Base-by-base conservation (phyloP, 2,113 vertebrate genomes). In the Sinocyclocheilus anophthalmus region DNA sequence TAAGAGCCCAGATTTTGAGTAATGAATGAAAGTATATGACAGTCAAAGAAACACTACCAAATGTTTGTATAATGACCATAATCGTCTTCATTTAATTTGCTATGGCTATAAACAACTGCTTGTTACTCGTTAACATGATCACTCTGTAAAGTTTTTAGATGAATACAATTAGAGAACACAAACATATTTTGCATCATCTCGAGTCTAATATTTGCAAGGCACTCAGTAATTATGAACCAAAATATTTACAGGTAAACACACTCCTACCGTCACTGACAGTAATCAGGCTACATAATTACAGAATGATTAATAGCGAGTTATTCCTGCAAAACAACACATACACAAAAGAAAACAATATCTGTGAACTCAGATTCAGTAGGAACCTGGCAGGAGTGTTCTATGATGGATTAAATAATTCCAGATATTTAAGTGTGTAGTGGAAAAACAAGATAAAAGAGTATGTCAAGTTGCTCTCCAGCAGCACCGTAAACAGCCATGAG, bases 401-500 rank as follows among this genome's bases (percentile, higher is more conserved):
- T 45, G 20, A 73, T n/a, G 5, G 4, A 77, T 53, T 16, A 45
- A 45, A 50, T 45, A 76, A 76, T 42, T 10, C 24, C 24, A 77
- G 45, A 53, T 18, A 77, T 14, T 26, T 53, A 53, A 50, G 3
- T 7, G 5, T 13, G 13, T 18, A 76, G 22, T 55, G 90, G 80
- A 92, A 93, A 93, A 87, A 94, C 89, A 93, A 72, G 33, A 11
- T 12, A 63, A 80, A 37, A 85, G 81, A 88, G 48, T 33, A 72
- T 55, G 73, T 24, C 45, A 53, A 53, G 45, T 16, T 33, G 3
- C n/a, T 77, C 16, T 55, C 76, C 13, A 77, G 12, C 37, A 39
- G 33, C 45, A 55, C 26, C 10, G 16, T 77, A 77, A 77, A 77
- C 48, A 77, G 50, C 48, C 24, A 77, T 77, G 30, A 55, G 24